Conservation (phyloP, 2,888 invertebrate species). For the Desoria tigrina region DNA sequence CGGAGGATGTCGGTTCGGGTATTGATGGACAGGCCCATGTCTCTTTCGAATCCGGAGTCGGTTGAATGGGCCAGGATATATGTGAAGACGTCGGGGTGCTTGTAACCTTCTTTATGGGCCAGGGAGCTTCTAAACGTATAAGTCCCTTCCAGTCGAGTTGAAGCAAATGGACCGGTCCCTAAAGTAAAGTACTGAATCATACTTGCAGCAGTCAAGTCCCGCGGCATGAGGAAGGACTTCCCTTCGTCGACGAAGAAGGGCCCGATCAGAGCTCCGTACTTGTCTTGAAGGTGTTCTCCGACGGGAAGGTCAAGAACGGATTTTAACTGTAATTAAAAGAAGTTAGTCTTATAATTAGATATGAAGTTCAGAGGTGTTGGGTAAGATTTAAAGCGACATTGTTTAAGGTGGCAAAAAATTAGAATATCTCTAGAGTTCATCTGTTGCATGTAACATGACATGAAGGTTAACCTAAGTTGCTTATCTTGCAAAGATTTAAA, state of each 20-base stretch:
- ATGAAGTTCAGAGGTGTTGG: too few relatives aligned
- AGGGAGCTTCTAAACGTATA: slow-evolving; percentile 13
- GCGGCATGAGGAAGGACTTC: slow-evolving; percentile 17
- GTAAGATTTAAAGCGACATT: too few relatives aligned
- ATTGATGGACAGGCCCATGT: slow-evolving; percentile 28
- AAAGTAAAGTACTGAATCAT: slow-evolving; percentile 9
- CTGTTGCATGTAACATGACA: too few relatives aligned
- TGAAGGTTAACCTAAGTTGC: too few relatives aligned
- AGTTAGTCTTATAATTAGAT: too few relatives aligned
- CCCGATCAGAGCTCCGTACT: slow-evolving; percentile 31
- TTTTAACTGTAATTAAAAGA: slow-evolving; percentile 19
- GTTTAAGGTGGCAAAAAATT: too few relatives aligned
- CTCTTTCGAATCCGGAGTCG: slow-evolving; percentile 19
- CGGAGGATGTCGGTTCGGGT: slow-evolving; percentile 11
- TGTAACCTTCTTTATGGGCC: slow-evolving; percentile 7
- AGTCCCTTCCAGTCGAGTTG: slow-evolving; percentile 22
- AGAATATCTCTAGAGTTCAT: too few relatives aligned
- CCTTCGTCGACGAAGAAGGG: slow-evolving; percentile 30
- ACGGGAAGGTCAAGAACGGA: slow-evolving; percentile 29
- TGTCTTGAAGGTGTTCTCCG: slow-evolving; percentile 30
- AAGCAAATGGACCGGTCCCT: slow-evolving; percentile 13
- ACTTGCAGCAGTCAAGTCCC: slow-evolving; percentile 10
- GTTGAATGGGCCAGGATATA: slow-evolving; percentile 28
- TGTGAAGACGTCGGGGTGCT: slow-evolving; percentile 26
- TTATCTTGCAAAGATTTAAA: too few relatives aligned